Evolutionary conservation across 1,140 invertebrate species (phyloP).

Genomic region (Danaus melanippus): DNA sequence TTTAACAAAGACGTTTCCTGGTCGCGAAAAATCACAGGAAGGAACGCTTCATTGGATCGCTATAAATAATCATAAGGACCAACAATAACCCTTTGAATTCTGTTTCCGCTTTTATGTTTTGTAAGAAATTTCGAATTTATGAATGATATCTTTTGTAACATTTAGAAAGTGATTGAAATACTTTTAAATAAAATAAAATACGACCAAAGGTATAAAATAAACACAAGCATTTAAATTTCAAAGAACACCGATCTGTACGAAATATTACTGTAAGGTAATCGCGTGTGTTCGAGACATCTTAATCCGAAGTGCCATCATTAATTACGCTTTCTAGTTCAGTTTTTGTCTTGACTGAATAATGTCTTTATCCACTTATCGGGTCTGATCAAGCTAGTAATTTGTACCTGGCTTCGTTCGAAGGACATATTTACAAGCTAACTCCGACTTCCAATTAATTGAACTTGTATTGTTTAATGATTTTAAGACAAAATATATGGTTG

Average conservation of each 20-base stretch:
- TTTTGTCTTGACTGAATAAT: slow-evolving; percentile 67
- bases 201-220: slow-evolving; percentile 1
- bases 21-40: slow-evolving; percentile 55
- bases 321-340: slow-evolving; percentile 63
- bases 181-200: too few relatives aligned
- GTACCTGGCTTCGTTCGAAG: slow-evolving; percentile 51
- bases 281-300: slow-evolving; percentile 32
- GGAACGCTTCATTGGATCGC: slow-evolving; percentile 48
- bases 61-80: slow-evolving; percentile 38
- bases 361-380: slow-evolving; percentile 65
- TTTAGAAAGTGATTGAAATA: not conserved
- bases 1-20: slow-evolving; percentile 55
- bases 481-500: too few relatives aligned
- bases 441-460: not conserved
- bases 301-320: slow-evolving; percentile 47
- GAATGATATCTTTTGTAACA: slow-evolving; percentile 3
- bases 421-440: slow-evolving; percentile 25
- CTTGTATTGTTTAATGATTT: too few relatives aligned
- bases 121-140: too few relatives aligned
- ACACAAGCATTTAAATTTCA: too few relatives aligned
- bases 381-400: slow-evolving; percentile 61
- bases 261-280: too few relatives aligned
- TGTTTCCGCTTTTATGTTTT: slow-evolving; percentile 17
- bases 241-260: too few relatives aligned
- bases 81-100: slow-evolving; percentile 31